Conservation (phyloP, 2,797 vertebrate species). For the Hoplostethus atlanticus region DNA sequence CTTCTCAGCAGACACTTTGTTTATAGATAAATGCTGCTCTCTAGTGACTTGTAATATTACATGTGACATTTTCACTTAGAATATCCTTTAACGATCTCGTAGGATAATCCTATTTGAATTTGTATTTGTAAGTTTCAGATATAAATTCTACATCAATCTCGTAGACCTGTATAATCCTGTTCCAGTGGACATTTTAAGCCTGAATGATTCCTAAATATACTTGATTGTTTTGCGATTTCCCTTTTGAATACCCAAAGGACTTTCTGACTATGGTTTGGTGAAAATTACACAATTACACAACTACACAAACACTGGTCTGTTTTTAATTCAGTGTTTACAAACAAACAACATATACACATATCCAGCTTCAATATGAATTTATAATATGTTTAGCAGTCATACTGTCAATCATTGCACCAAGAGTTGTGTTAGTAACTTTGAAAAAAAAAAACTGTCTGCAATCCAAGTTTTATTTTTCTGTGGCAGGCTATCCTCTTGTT, state of each 20-base stretch:
- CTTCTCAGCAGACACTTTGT: background rate
- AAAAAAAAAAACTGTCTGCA: background rate
- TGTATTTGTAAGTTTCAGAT: too few relatives aligned
- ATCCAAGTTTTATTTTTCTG: constrained; percentile 45
- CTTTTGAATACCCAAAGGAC: background rate
- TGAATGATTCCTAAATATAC: too few relatives aligned
- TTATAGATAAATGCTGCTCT: background rate
- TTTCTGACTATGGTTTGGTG: background rate
- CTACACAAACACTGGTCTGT: constrained; percentile 33
- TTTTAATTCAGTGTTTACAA: constrained; percentile 48
- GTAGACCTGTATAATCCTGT: too few relatives aligned
- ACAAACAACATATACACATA: constrained; percentile 43
- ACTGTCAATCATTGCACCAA: background rate
- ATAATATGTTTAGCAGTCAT: constrained; percentile 34
- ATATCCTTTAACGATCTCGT: too few relatives aligned
- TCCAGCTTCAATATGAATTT: constrained; percentile 47
- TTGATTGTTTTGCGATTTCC: too few relatives aligned
- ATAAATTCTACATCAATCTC: too few relatives aligned
- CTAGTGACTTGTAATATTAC: constrained; percentile 16
- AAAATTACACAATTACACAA: constrained; percentile 9
- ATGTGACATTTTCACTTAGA: background rate
- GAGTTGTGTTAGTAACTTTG: background rate
- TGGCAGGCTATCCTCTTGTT: background rate
- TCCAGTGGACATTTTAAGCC: too few relatives aligned
- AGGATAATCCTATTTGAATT: background rate